Evolutionary conservation across 2,113 vertebrate genomes (phyloP).

Genomic region (Platysternon megacephalum): DNA sequence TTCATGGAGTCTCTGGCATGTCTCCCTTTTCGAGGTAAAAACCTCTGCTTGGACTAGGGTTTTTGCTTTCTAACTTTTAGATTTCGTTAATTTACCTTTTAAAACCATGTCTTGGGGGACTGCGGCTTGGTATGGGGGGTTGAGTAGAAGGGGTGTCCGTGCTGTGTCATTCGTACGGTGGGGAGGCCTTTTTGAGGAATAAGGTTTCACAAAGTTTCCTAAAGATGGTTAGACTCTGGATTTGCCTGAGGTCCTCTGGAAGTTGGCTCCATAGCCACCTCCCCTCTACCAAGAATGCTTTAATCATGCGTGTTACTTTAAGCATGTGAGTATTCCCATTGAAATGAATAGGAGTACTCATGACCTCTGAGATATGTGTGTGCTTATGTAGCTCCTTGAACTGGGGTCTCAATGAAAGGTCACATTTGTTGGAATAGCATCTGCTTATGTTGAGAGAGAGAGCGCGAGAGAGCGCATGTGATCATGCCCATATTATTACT

Average conservation of each 20-base stretch:
- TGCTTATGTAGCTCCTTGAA: not conserved
- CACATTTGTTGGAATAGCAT: not conserved
- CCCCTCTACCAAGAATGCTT: not conserved
- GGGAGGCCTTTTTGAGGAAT: not conserved
- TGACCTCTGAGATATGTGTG: not conserved
- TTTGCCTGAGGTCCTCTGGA: not conserved
- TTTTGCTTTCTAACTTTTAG: not conserved
- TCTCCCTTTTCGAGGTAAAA: not conserved
- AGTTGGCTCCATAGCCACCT: not conserved
- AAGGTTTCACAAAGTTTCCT: not conserved
- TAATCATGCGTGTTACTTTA: not conserved
- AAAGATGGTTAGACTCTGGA: not conserved
- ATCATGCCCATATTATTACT: rapidly evolving
- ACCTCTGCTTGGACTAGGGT: not conserved
- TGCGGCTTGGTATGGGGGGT: not conserved
- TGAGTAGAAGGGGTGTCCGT: not conserved
- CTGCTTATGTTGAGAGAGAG: not conserved
- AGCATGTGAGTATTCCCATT: not conserved
- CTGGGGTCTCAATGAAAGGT: not conserved
- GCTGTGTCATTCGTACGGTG: not conserved
- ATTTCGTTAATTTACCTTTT: not conserved
- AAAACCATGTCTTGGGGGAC: not conserved
- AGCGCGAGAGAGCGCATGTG: not conserved
- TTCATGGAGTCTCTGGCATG: not conserved
- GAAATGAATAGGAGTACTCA: not conserved